These are phyloP conservation scores for Xiphorhynchus elegans DNA, from an alignment of 2,113 vertebrate genomes.

Conservation along the genomic window DNA sequence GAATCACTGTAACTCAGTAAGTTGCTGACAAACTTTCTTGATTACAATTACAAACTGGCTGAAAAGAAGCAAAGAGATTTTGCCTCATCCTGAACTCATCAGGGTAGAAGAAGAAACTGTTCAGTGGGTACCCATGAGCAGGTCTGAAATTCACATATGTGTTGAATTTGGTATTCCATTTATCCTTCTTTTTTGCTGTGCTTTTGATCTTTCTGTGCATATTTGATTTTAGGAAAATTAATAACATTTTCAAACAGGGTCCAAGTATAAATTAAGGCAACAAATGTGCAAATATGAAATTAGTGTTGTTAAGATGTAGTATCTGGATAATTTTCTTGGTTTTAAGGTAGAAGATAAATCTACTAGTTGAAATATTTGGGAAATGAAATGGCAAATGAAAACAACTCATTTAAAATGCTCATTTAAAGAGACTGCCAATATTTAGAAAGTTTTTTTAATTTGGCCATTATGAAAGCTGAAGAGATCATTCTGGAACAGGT, in stretches of 20 bases:
- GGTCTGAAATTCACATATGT: background rate
- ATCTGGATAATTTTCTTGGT: background rate
- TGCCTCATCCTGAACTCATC: background rate
- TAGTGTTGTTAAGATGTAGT: background rate
- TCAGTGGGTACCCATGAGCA: background rate
- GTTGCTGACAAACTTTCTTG: background rate
- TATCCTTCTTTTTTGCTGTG: background rate
- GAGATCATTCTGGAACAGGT: background rate
- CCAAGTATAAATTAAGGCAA: background rate
- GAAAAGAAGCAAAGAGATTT: background rate
- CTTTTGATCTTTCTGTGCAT: background rate
- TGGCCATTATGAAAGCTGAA: background rate
- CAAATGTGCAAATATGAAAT: background rate
- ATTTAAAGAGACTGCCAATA: background rate
- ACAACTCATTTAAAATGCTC: background rate
- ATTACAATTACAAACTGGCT: background rate
- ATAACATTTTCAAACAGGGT: background rate
- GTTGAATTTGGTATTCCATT: background rate
- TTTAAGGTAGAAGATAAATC: background rate
- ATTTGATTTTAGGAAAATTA: background rate
- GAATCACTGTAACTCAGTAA: background rate
- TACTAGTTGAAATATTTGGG: background rate
- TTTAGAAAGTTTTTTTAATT: background rate
- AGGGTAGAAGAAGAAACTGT: background rate
- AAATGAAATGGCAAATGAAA: background rate